Evolutionary conservation across 2,888 invertebrate species (phyloP), one percentile per base, ranked within the genome.

Genomic region (Troglohyphantes excavatus): DNA sequence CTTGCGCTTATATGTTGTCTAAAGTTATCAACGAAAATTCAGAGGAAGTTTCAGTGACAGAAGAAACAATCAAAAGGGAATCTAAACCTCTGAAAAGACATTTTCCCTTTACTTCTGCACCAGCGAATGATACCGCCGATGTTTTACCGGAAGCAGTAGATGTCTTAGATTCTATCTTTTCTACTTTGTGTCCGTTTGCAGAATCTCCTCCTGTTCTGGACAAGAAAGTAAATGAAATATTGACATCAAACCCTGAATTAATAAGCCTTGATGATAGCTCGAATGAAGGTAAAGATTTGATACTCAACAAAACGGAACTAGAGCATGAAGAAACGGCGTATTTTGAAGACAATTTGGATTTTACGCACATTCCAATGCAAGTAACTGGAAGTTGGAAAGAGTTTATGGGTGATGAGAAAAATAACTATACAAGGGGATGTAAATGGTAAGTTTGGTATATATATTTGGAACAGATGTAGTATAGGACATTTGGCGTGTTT

Each of bases 341-440:
- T 19, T 33, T 29, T 43, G 63, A 82, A 5, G 75, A 75, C 2
- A 33, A 39, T 0, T 89, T 72, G 33, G 82, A 82, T 67, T 89
- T 89, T 67, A 26, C 26, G 11, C 39, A 70, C 17, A 65, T 70
- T 21, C 90, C 90, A 5, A 11, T 59, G 2, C 86, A 90, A 68
- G 43, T 86, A 2, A 90, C 90, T 23, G 86, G 86, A 23, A 33
- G 68, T 23, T 86, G 85, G 90, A 75, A 65, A 67, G 90, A 90
- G 27, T 90, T 90, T 63, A 21, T 9, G n/a, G 21, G 13, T 21
- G 11, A 21, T 5, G 27, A 21, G 3, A 53, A 13, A 46, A 81
- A 90, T 61, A 84, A 90, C 63, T 89, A 65, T 76, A 81, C 90
- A 5, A 75, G 63, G 75, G 90, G 86, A 19, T 90, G 90, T 67